Conservation (phyloP, 2,113 vertebrate species). For the rat (Rattus norvegicus) region DNA sequence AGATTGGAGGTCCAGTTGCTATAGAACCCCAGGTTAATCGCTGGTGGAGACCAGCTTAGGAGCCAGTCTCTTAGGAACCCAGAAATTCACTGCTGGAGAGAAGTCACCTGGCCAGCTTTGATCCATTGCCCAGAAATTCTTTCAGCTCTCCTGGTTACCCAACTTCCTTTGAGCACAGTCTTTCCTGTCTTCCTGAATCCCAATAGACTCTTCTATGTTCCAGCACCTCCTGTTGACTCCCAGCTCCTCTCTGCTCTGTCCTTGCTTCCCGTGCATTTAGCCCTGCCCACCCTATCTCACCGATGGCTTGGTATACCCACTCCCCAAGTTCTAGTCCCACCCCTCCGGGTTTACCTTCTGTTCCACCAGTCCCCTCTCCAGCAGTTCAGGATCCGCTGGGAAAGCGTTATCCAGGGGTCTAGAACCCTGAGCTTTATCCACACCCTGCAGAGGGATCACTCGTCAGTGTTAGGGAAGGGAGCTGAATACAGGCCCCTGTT, state of each 20-base stretch:
- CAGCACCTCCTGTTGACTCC: conserved; percentile 37
- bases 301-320: not conserved
- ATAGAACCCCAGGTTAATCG: not conserved
- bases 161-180: conserved; percentile 70
- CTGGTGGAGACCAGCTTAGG: conserved; percentile 55
- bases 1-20: not conserved
- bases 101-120: conserved; percentile 24
- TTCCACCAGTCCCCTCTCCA: not conserved
- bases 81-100: conserved; percentile 69
- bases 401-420: conserved; percentile 56
- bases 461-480: not conserved
- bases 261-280: not conserved
- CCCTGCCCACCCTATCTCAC: not conserved
- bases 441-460: conserved; percentile 62
- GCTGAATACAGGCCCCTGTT: not conserved
- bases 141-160: conserved; percentile 15
- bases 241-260: not conserved
- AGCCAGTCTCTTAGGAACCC: conserved; percentile 69
- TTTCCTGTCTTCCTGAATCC: conserved; percentile 67
- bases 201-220: conserved; percentile 6
- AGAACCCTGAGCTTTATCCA: conserved; percentile 70
- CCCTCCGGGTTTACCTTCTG: conserved; percentile 41
- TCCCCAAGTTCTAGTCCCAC: not conserved
- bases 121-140: not conserved
- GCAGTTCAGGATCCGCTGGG: conserved; percentile 22